A percentile compares a stretch with the other conserved stretches of the same genome.
Evolutionary conservation across 1,140 invertebrate genomes (phyloP).

Genomic region (Laupala kohalensis): DNA sequence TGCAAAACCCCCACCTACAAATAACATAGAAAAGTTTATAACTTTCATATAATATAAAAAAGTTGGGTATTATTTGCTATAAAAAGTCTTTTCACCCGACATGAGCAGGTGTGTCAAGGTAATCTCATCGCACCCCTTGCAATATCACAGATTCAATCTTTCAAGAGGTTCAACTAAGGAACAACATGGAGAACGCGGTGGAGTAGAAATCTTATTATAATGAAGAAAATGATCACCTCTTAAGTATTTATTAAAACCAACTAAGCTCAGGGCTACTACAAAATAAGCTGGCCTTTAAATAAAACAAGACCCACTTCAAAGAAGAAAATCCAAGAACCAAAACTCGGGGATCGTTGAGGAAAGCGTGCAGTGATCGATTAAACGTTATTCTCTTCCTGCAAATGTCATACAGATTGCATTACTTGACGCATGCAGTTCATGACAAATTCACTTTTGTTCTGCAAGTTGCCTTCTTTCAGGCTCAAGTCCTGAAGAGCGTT

Average conservation of each 20-base stretch:
- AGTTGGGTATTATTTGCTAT: neutral
- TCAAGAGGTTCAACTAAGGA: neutral
- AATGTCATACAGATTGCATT: conserved; percentile 15
- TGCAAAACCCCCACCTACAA: neutral
- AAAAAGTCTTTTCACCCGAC: neutral
- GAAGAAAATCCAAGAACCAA: neutral
- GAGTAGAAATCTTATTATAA: neutral
- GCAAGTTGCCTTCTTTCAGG: neutral
- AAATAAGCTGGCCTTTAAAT: neutral
- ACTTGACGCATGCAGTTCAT: conserved; percentile 17
- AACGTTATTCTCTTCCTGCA: neutral
- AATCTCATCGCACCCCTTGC: too few species aligned
- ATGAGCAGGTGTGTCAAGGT: too few species aligned
- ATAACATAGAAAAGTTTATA: neutral
- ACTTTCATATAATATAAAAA: neutral
- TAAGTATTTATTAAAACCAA: neutral
- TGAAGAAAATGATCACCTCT: neutral
- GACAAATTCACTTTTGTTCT: conserved; percentile 13
- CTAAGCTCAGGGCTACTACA: neutral
- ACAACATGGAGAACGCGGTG: neutral
- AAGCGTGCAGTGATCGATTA: too few species aligned
- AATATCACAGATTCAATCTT: neutral
- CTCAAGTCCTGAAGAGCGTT: neutral
- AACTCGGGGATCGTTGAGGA: too few species aligned
- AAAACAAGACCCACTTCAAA: neutral